Percentiles rank a stretch among this genome's conserved stretches.
phyloP scores from a whole-genome alignment of 2,888 invertebrate genomes.

The Bombyx huttoni region DNA sequence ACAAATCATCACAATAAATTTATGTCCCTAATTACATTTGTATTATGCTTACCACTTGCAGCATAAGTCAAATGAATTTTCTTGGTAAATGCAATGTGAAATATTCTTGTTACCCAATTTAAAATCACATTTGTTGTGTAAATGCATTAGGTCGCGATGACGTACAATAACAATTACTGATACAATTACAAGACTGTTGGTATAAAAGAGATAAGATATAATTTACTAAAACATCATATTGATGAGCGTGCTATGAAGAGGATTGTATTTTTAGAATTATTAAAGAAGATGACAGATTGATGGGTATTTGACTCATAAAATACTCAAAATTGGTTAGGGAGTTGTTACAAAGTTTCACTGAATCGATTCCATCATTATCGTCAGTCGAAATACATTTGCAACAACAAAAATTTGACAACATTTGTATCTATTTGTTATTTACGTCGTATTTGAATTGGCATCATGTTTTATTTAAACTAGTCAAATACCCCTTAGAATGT shows the following conservation, averaged over 20 bases:
- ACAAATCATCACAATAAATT: not conserved
- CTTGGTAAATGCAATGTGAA: not conserved
- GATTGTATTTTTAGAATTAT: not conserved
- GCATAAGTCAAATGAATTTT: not conserved
- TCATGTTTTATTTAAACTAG: not conserved
- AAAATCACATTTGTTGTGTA: not conserved
- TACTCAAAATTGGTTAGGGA: not conserved
- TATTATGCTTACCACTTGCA: not conserved
- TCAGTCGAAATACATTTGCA: too few relatives aligned
- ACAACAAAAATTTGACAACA: too few relatives aligned
- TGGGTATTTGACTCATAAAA: not conserved
- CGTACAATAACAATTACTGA: not conserved
- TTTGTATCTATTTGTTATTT: not conserved
- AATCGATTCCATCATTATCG: not conserved
- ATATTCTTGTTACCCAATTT: not conserved
- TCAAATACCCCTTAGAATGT: not conserved
- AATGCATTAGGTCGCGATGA: not conserved
- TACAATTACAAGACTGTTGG: not conserved
- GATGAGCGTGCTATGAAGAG: not conserved
- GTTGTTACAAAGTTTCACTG: not conserved
- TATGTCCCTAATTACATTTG: not conserved
- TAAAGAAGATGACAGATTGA: not conserved
- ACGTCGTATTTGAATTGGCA: not conserved
- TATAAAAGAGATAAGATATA: not conserved
- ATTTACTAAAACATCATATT: not conserved